A percentile compares a stretch with the other conserved stretches of the same genome.
Conservation (phyloP, 1,140 invertebrate genomes). For the Lordiphosa stackelbergi region DNA sequence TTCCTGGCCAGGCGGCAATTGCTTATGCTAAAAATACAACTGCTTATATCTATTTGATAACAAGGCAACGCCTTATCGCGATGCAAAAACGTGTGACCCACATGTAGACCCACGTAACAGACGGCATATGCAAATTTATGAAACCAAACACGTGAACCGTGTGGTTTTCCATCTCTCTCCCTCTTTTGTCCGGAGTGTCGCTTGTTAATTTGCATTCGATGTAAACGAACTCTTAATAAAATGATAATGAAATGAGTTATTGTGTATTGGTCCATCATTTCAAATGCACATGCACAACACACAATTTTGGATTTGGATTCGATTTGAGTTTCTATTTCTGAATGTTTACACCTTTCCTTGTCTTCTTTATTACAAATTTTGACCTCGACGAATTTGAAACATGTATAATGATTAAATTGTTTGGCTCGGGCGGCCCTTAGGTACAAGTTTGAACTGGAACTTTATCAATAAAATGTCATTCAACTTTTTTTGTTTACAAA, state of each 20-base stretch:
- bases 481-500: conserved; percentile 29
- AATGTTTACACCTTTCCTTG: too few species aligned
- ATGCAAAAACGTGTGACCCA: conserved; percentile 31
- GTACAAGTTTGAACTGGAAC: conserved; percentile 36
- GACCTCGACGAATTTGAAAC: not conserved
- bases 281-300: conserved; percentile 6
- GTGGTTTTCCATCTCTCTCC: not conserved
- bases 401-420: conserved; percentile 28
- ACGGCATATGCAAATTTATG: conserved; percentile 37
- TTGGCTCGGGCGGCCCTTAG: conserved; percentile 1
- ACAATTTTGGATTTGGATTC: not conserved
- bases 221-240: conserved; percentile 48
- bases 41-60: conserved; percentile 10
- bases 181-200: conserved; percentile 1
- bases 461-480: conserved; percentile 58
- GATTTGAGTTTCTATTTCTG: not conserved
- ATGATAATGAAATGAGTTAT: too few species aligned
- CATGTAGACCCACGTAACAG: conserved; percentile 44
- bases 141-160: conserved; percentile 43
- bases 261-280: conserved; percentile 1
- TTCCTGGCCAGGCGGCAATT: conserved; percentile 16
- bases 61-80: not conserved
- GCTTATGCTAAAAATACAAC: conserved; percentile 1
- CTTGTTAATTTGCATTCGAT: conserved; percentile 34
- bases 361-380: too few species aligned